Conservation (phyloP, 2,888 invertebrate genomes). For the Lithophane leautieri region DNA sequence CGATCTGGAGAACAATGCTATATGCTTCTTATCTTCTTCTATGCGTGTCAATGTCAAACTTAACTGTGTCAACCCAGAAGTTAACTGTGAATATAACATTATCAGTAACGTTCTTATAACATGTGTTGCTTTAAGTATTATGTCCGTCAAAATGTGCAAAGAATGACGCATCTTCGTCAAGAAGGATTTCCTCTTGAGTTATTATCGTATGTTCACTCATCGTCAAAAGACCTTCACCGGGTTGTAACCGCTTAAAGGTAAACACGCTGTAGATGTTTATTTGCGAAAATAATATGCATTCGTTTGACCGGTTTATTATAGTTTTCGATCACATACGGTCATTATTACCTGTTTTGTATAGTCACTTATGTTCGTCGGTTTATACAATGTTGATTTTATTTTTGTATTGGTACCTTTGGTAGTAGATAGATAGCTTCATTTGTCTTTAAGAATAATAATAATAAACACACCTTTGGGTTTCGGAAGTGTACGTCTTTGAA, state of each 20-base stretch:
- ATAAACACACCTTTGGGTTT: neutral
- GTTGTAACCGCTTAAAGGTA: slow-evolving; percentile 2
- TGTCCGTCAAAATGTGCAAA: neutral
- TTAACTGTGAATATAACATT: neutral
- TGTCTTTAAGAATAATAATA: neutral
- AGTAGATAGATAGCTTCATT: neutral
- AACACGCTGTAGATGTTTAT: slow-evolving; percentile 1
- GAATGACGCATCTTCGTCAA: slow-evolving; percentile 6
- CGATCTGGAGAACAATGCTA: too few relatives aligned
- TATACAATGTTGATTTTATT: neutral
- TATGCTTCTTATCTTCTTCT: neutral
- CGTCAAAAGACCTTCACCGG: slow-evolving; percentile 17
- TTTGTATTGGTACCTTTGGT: neutral
- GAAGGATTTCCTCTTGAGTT: slow-evolving; percentile 22
- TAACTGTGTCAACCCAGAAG: too few relatives aligned
- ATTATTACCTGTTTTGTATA: neutral
- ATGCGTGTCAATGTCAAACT: neutral
- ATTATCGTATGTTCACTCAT: slow-evolving; percentile 16
- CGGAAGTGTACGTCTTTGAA: neutral
- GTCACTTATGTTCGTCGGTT: neutral
- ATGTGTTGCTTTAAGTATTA: neutral
- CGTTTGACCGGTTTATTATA: neutral
- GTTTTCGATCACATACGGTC: neutral
- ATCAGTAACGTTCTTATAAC: neutral
- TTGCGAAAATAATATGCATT: slow-evolving; percentile 1